phyloP scores from a whole-genome alignment of 1,140 invertebrate genomes.

The Subanguina moxae region DNA sequence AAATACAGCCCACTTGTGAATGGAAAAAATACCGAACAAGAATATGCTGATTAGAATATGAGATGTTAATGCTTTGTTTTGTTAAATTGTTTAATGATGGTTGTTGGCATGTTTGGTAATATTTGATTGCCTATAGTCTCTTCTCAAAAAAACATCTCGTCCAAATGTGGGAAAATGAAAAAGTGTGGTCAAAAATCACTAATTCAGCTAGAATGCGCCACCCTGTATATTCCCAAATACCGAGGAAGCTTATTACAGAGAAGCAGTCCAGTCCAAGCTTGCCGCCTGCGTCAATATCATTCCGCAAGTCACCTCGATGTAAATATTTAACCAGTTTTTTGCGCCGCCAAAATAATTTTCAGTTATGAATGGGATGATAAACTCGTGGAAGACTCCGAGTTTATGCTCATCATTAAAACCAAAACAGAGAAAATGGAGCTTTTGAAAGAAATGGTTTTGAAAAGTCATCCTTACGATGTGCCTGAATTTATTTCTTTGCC shows the following conservation, averaged over 20 bases:
- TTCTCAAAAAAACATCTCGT: no score
- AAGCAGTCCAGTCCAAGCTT: constrained; percentile 31
- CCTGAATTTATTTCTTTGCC: constrained; percentile 37
- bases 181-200: no score
- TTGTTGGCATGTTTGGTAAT: no score
- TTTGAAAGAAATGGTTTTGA: constrained; percentile 29
- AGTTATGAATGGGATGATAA: constrained; percentile 38
- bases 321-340: constrained; percentile 14
- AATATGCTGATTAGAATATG: no score
- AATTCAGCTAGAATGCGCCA: no score
- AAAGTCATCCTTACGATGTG: constrained; percentile 37
- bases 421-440: constrained; percentile 21
- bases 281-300: constrained; percentile 41
- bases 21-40: no score
- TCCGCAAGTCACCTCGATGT: constrained; percentile 33
- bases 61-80: no score
- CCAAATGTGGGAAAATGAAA: no score
- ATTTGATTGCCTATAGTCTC: no score
- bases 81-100: no score
- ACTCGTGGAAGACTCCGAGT: constrained; percentile 33
- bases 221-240: no score
- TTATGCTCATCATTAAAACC: constrained; percentile 41
- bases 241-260: constrained; percentile 25
- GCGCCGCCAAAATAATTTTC: constrained; percentile 15
- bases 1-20: no score